Conservation (phyloP, 2,797 vertebrate genomes). For the Liasis olivaceus region DNA sequence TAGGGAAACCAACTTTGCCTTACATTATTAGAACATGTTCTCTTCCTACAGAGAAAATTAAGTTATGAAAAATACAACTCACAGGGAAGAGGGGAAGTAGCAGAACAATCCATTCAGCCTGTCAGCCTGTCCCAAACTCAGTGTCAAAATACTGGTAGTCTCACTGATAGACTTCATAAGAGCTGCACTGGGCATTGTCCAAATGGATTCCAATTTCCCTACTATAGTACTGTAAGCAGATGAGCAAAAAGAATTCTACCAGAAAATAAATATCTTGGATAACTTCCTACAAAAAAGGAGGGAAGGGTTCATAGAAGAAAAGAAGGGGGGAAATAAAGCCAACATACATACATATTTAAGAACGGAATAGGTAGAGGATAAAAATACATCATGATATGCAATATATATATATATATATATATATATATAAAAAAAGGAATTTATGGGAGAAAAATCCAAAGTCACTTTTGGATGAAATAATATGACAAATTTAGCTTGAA, state of each 20-base stretch:
- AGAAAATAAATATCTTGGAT: slow-evolving; percentile 29
- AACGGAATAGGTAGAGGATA: background rate
- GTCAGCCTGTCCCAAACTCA: slow-evolving; percentile 6
- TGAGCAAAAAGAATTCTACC: slow-evolving; percentile 22
- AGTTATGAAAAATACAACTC: slow-evolving; percentile 12
- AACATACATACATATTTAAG: no score
- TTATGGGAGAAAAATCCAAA: background rate
- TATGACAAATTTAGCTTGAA: background rate
- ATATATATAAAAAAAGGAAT: background rate
- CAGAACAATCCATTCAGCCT: slow-evolving; percentile 23
- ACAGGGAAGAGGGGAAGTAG: slow-evolving; percentile 14
- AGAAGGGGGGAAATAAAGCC: background rate
- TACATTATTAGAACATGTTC: slow-evolving; percentile 1
- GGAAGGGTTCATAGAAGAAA: background rate
- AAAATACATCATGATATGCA: background rate
- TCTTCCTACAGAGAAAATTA: slow-evolving; percentile 4
- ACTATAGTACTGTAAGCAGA: slow-evolving; percentile 38
- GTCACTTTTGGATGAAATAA: background rate
- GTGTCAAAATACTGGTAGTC: background rate
- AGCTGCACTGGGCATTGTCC: slow-evolving; percentile 31
- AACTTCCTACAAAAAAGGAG: background rate
- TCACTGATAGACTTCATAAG: slow-evolving; percentile 24
- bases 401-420: no score
- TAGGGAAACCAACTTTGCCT: background rate
- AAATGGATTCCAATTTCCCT: slow-evolving; percentile 33